These are phyloP conservation scores for Cotesia chilonis DNA, from an alignment of 1,140 invertebrate species.

Conservation along the genomic window DNA sequence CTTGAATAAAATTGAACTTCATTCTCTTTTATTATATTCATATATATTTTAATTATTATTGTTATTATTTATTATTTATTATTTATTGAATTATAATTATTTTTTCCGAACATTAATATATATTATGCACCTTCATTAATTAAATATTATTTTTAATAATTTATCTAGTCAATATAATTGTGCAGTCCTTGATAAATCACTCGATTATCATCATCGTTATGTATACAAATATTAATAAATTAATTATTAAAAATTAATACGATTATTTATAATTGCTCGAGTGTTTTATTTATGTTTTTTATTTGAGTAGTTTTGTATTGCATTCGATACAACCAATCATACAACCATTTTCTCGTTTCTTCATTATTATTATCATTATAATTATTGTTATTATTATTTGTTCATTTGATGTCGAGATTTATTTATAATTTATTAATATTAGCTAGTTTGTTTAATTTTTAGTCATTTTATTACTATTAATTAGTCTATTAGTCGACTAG, in stretches of 20 bases:
- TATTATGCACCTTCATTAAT: constrained; percentile 15
- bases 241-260: background rate
- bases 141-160: constrained; percentile 39
- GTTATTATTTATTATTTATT: too few relatives aligned
- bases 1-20: constrained; percentile 6
- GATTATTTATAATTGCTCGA: constrained; percentile 3
- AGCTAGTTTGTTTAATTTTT: too few relatives aligned
- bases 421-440: too few relatives aligned
- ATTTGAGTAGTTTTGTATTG: constrained; percentile 18
- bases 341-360: constrained; percentile 42
- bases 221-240: constrained; percentile 6
- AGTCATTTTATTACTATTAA: background rate
- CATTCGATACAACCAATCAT: constrained; percentile 39
- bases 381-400: constrained; percentile 21
- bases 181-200: constrained; percentile 47
- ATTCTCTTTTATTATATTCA: background rate
- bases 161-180: constrained; percentile 53
- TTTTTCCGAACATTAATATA: constrained; percentile 1
- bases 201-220: constrained; percentile 29
- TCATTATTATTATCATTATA: constrained; percentile 32
- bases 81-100: too few relatives aligned
- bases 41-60: too few relatives aligned
- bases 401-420: constrained; percentile 2
- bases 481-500: background rate
- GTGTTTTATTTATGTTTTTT: constrained; percentile 2